These are phyloP conservation scores for Urosaurus nigricauda DNA, from an alignment of 2,797 vertebrate species.

Conservation along the genomic window DNA sequence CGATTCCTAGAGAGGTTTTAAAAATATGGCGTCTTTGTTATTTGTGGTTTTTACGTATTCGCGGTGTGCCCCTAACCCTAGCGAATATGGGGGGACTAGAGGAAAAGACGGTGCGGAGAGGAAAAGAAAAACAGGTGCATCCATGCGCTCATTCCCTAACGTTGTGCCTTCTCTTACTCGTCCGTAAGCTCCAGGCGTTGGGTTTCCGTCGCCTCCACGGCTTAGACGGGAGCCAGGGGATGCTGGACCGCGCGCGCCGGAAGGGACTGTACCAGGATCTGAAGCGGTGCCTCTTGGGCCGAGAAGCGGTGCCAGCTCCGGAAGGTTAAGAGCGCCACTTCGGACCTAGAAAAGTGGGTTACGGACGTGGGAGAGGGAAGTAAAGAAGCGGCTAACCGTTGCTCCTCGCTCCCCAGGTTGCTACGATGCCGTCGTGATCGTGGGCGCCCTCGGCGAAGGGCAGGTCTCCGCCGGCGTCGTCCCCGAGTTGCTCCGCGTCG, in stretches of 20 bases:
- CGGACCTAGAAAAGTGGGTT: not conserved
- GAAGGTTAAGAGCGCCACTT: slow-evolving; percentile 78
- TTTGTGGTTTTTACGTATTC: too few species aligned
- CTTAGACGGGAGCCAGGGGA: slow-evolving; percentile 86
- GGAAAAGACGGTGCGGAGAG: not conserved
- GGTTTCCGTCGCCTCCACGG: slow-evolving; percentile 89
- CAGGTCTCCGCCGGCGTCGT: slow-evolving; percentile 81
- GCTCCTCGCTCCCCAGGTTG: slow-evolving; percentile 62
- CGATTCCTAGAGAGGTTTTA: too few species aligned
- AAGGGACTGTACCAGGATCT: slow-evolving; percentile 84
- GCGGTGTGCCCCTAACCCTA: too few species aligned
- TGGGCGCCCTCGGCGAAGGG: slow-evolving; percentile 86
- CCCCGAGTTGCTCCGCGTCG: slow-evolving; percentile 82
- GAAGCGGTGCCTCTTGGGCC: slow-evolving; percentile 83
- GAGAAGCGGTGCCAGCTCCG: slow-evolving; percentile 79
- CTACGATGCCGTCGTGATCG: slow-evolving; percentile 87
- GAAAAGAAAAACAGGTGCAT: not conserved
- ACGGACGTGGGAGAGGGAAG: too few species aligned
- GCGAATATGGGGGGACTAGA: too few species aligned
- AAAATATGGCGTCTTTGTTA: too few species aligned
- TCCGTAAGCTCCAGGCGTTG: slow-evolving; percentile 81
- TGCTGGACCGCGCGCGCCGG: slow-evolving; percentile 84
- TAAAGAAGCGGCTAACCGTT: not conserved
- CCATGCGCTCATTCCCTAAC: not conserved
- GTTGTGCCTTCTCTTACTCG: not conserved